Evolutionary conservation across 92 coral and sea anemone genomes (phyloP), one percentile per base, ranked within the genome.

Genomic region (Epizoanthus ramosus): DNA sequence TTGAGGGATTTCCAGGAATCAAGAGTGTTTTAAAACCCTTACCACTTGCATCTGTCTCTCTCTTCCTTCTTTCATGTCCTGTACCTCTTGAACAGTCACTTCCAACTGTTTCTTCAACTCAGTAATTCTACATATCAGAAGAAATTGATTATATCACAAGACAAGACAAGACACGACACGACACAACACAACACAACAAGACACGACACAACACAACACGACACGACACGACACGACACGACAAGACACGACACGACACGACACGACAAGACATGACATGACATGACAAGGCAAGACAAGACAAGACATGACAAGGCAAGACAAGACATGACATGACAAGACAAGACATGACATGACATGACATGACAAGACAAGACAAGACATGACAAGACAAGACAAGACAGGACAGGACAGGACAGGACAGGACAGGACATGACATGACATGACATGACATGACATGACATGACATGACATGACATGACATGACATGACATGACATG

Each of bases 21-120:
- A 47, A 47, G 15, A 8, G 13, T 47, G 54, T 8, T 0, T n/a
- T n/a, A n/a, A n/a, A 47, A 47, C 8, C 54, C 54, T 47, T 47
- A 37, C 43, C 81, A 61, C 70, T 77, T 77, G 82, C 82, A 77
- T 77, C 25, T 77, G 82, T 39, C 82, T 60, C 25, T 77, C 82
- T 25, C 68, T 59, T 19, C 69, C 71, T n/a, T 77, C 82, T 41
- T 77, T 77, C 82, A 77, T 77, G 25, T 77, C 82, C 56, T 77
- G 82, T 15, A 77, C 82, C 71, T 77, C 82, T n/a, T 60, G 57
- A 39, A 77, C 82, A 5, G 82, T 77, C 10, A 39, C 17, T 77
- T 77, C 82, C 17, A 77, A 57, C 21, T 77, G 82, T 61, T 77
- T 77, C 82, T 77, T 77, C 23, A 76, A 37, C 24, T 76, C 81